Base-by-base conservation (phyloP, 2,797 vertebrate species). In the Microtus obscurus region DNA sequence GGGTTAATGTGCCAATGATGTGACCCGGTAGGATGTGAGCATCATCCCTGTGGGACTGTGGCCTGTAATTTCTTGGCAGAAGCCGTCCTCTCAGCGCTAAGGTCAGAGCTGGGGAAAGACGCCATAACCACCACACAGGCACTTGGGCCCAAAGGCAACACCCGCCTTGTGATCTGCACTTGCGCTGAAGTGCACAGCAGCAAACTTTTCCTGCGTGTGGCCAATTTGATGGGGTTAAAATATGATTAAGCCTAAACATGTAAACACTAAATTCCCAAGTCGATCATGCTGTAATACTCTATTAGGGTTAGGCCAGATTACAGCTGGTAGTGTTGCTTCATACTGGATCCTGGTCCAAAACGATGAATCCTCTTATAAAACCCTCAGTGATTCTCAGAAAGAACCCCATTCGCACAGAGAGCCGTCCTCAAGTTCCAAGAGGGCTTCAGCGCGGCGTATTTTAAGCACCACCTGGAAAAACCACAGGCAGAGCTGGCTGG, bases 261-360 rank as follows among this genome's bases (percentile, higher is more conserved):
- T 96, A 96, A 97, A 97, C 90, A 95, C 48, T 51, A 27, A 90
- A 93, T 90, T 94, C 90, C 90, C 96, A 61, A 92, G 95, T 78
- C 83, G 67, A 56, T 85, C 83, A 53, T 96, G 87, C 96, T 45
- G 86, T 86, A 82, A 96, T 56, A 11, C 59, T 95, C 90, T 71
- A 82, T 91, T 89, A 93, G 79, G 89, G 65, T 95, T 74, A 96
- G 90, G 92, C 83, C 53, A 73, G 76, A 86, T 93, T 59, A 73
- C 65, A 95, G 77, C 91, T 90, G 65, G 79, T 48, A 65, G 88
- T 78, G 51, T 97, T 96, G 93, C 93, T 94, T 97, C 96, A 96
- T 82, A 19, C 74, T 86, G 71, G 61, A 96, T 89, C 51, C 73
- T 5, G 19, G 56, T 95, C 94, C 96, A 95, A 93, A 59, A 78